A percentile compares a stretch with the other conserved stretches of the same genome.
These are phyloP conservation scores for Acanthurus leucopareius DNA, from an alignment of 2,797 vertebrate genomes.

Conservation along the genomic window DNA sequence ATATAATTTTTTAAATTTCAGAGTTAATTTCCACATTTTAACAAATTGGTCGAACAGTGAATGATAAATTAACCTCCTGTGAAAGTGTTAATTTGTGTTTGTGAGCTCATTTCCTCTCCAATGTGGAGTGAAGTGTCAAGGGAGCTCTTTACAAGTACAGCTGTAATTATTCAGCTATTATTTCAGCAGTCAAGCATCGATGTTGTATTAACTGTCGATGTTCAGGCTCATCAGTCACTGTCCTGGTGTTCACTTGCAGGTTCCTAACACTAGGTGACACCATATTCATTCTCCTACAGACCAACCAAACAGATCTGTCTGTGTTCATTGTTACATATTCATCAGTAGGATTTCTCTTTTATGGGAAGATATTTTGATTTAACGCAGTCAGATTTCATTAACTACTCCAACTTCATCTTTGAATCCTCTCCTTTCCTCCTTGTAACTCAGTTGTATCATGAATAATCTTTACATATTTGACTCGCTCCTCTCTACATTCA, in stretches of 20 bases:
- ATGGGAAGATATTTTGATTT: constrained; percentile 13
- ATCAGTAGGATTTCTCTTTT: constrained; percentile 6
- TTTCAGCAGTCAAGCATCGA: background rate
- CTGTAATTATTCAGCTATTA: background rate
- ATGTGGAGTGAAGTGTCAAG: background rate
- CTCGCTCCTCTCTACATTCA: rapidly evolving
- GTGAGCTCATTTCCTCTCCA: background rate
- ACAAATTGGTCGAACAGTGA: background rate
- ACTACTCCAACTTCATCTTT: background rate
- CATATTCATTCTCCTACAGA: constrained; percentile 12
- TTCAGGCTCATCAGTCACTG: background rate
- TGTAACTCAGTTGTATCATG: constrained; percentile 15
- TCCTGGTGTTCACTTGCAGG: constrained; percentile 36
- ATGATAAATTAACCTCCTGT: background rate
- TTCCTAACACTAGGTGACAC: constrained; percentile 74
- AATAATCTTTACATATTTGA: constrained; percentile 6
- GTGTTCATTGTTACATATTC: background rate
- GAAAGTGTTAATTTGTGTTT: no score
- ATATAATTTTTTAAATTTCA: background rate
- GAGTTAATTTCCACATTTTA: no score
- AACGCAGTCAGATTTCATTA: constrained; percentile 33
- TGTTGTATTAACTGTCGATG: background rate
- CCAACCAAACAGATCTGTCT: background rate
- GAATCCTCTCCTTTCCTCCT: background rate
- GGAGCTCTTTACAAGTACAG: background rate